Conservation (phyloP, 2,888 invertebrate genomes). For the Rhingia campestris region DNA sequence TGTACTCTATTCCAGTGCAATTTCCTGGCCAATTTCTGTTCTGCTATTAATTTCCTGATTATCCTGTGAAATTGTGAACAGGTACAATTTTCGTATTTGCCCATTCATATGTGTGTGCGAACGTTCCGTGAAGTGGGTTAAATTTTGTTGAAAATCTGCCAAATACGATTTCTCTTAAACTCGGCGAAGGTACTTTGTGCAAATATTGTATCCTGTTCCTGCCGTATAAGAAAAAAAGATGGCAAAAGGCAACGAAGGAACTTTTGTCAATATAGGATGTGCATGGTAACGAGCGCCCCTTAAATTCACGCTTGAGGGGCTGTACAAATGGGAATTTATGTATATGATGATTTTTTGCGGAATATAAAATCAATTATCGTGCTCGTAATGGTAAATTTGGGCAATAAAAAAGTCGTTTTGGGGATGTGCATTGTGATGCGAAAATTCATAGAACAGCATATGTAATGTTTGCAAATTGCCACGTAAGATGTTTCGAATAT, state of each 20-base stretch:
- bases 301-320: constrained; percentile 39
- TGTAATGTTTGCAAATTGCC: not conserved
- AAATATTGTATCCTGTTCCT: constrained; percentile 54
- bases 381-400: constrained; percentile 51
- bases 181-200: constrained; percentile 22
- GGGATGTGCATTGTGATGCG: not conserved
- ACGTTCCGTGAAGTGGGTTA: constrained; percentile 27
- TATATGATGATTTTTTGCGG: constrained; percentile 23
- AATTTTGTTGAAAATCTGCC: constrained; percentile 64
- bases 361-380: constrained; percentile 65
- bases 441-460: not conserved
- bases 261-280: constrained; percentile 40
- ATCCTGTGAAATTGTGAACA: constrained; percentile 53
- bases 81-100: constrained; percentile 3
- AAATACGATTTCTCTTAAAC: constrained; percentile 56
- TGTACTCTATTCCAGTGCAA: constrained; percentile 59
- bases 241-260: constrained; percentile 3
- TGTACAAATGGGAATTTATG: constrained; percentile 43
- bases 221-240: constrained; percentile 15
- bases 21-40: constrained; percentile 66
- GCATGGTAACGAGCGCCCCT: constrained; percentile 9
- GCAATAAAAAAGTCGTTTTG: constrained; percentile 38
- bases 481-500: no score
- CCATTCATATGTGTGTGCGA: constrained; percentile 17
- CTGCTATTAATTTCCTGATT: constrained; percentile 71